A percentile compares a stretch with the other conserved stretches of the same genome.
These are phyloP conservation scores for Metopia argyrocephala DNA, from an alignment of 2,888 invertebrate genomes.

Conservation along the genomic window DNA sequence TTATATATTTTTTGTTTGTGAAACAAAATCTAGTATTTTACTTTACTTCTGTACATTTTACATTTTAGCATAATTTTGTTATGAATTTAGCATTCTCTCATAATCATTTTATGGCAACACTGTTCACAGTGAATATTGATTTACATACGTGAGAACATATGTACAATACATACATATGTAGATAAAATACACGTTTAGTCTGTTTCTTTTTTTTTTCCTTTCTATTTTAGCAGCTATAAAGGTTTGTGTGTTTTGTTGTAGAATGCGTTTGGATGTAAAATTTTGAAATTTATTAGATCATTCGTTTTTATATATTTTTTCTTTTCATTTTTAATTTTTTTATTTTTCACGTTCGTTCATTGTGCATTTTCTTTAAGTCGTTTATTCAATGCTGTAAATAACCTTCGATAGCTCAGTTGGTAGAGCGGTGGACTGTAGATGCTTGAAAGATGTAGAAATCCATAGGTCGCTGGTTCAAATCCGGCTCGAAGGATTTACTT, in stretches of 20 bases:
- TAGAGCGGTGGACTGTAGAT: conserved; percentile 77
- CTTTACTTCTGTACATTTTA: no score
- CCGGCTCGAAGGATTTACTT: conserved; percentile 81
- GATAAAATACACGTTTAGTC: no score
- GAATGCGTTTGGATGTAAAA: no score
- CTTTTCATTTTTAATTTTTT: conserved; percentile 1
- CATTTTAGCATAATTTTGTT: no score
- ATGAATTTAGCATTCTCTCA: no score
- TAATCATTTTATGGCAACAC: no score
- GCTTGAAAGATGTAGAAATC: conserved; percentile 75
- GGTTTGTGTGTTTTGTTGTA: not conserved
- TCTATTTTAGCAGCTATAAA: not conserved
- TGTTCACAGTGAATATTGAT: no score
- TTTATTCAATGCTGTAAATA: not conserved
- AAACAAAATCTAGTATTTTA: no score
- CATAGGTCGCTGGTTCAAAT: conserved; percentile 85
- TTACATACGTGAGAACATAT: no score
- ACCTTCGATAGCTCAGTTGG: conserved; percentile 77
- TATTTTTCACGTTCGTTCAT: no score
- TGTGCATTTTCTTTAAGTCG: not conserved
- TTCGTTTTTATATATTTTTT: conserved; percentile 1
- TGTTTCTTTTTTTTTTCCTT: not conserved
- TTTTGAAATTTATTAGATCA: conserved; percentile 42
- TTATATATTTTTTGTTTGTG: no score
- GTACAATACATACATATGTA: no score